Conservation (phyloP, 2,113 vertebrate genomes). For the Neolamprologus cancellatus region DNA sequence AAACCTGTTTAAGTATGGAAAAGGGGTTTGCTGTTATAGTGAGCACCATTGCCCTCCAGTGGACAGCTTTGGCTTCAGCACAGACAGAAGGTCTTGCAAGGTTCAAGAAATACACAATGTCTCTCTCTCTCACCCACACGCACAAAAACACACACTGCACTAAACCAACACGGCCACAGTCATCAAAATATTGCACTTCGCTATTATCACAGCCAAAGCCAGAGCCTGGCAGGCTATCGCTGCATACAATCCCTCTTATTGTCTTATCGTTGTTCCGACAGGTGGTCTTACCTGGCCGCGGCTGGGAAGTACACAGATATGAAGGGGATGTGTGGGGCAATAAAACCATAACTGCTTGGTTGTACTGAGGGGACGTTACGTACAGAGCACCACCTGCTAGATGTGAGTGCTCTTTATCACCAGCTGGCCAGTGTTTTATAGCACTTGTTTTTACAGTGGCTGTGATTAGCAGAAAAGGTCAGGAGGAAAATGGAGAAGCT, state of each 20-base stretch:
- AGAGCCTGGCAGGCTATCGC: constrained; percentile 18
- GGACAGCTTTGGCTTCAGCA: neutral
- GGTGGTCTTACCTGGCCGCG: constrained; percentile 65
- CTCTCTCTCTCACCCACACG: neutral
- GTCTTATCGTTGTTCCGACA: constrained; percentile 66
- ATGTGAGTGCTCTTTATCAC: constrained; percentile 60
- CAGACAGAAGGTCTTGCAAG: neutral
- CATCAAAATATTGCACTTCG: constrained; percentile 10
- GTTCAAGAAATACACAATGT: neutral
- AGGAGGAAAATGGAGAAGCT: constrained; percentile 42
- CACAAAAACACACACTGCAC: neutral
- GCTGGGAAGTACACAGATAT: constrained; percentile 54
- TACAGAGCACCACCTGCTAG: constrained; percentile 66
- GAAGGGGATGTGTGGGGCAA: constrained; percentile 65
- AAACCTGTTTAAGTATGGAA: neutral
- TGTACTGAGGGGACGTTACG: constrained; percentile 59
- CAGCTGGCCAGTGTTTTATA: constrained; percentile 65
- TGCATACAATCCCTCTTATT: constrained; percentile 33
- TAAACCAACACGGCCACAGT: neutral
- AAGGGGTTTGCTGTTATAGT: neutral
- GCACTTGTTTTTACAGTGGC: constrained; percentile 59
- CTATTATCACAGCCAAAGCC: constrained; percentile 17
- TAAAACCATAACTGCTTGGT: constrained; percentile 70
- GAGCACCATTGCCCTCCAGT: constrained; percentile 41
- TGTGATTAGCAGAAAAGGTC: constrained; percentile 57